A percentile compares a stretch with the other conserved stretches of the same genome.
phyloP scores from a whole-genome alignment of 2,888 invertebrate species.

The Drosophila flavopinicola region DNA sequence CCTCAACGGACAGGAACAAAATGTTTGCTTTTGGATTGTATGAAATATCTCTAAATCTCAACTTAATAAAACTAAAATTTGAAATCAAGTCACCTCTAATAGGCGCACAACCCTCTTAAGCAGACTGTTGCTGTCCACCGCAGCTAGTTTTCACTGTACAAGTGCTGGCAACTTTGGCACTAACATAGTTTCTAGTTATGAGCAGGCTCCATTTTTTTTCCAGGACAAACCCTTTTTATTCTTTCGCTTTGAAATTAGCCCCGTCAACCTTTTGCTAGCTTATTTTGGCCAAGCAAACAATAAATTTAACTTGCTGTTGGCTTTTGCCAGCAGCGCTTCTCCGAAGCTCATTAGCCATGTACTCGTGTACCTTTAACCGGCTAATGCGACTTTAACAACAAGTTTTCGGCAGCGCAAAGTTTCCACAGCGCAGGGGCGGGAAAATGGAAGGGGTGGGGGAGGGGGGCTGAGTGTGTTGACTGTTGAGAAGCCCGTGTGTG shows the following conservation, averaged over 20 bases:
- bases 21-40: too few species aligned
- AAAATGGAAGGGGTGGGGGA: background rate
- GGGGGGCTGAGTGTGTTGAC: background rate
- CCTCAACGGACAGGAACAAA: too few species aligned
- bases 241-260: constrained; percentile 25
- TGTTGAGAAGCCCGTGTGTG: constrained; percentile 59
- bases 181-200: constrained; percentile 33
- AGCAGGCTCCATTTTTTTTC: background rate
- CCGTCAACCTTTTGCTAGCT: constrained; percentile 14
- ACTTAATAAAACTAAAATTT: too few species aligned
- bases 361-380: constrained; percentile 60
- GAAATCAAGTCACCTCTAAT: too few species aligned
- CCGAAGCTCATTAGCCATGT: constrained; percentile 54
- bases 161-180: constrained; percentile 30
- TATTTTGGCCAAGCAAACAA: constrained; percentile 55
- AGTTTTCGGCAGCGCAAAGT: constrained; percentile 60
- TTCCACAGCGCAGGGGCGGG: constrained; percentile 18
- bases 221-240: constrained; percentile 28
- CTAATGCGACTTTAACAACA: constrained; percentile 78
- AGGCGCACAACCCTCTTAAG: too few species aligned
- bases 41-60: too few species aligned
- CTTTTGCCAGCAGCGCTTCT: constrained; percentile 25
- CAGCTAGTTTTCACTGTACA: too few species aligned
- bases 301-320: constrained; percentile 56
- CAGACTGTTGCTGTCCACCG: too few species aligned